Evolutionary conservation across 1,140 invertebrate genomes (phyloP).

Genomic region (Physella acuta): DNA sequence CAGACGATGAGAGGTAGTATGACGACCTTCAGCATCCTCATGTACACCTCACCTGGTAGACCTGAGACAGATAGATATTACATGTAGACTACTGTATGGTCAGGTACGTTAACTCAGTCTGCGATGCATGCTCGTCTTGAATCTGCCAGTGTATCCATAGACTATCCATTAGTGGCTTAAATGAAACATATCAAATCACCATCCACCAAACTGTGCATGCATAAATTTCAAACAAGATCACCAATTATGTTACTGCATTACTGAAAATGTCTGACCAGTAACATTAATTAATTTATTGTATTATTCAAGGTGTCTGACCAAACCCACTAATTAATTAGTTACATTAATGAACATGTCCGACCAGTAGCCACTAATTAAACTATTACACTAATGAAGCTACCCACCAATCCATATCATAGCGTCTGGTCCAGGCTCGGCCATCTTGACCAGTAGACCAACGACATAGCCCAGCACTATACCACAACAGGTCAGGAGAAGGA

Average conservation of each 20-base stretch:
- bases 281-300: no score
- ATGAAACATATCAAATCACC: no score
- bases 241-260: neutral
- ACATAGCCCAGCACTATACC: neutral
- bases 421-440: neutral
- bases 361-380: neutral
- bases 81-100: no score
- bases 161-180: no score
- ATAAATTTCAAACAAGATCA: no score
- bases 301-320: neutral
- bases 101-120: no score
- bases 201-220: no score
- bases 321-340: neutral
- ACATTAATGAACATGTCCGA: neutral
- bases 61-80: no score
- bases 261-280: neutral
- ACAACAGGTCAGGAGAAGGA: neutral
- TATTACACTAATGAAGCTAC: neutral
- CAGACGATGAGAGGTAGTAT: neutral
- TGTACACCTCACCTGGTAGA: neutral
- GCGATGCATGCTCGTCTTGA: neutral
- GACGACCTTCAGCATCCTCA: neutral
- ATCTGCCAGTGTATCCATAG: no score
- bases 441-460: neutral
- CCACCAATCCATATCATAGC: neutral